Base-by-base conservation (phyloP, 1,140 invertebrate genomes). In the Drosophila busckii region DNA sequence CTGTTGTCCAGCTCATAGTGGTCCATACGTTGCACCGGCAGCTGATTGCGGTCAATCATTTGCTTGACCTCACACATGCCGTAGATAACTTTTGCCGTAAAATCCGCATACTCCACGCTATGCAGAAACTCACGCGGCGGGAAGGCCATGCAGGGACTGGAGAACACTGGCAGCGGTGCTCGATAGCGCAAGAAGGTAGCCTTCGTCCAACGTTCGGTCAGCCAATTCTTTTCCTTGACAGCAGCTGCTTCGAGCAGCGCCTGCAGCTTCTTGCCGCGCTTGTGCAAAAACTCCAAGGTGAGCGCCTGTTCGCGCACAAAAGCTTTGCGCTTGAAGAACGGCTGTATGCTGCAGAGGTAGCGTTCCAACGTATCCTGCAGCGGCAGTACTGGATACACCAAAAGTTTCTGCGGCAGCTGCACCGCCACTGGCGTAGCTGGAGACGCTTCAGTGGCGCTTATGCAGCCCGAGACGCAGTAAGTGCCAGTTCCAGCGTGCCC, bases 1-100 rank as follows among this genome's bases (percentile, higher is more conserved):
- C 90, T 90, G 94, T 97, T 98, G 84, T 97, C 96, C 34, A 97
- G 86, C 0, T 92, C 91, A 54, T 89, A 90, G 62, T 93, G 91
- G 1, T 94, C 94, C 88, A 94, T 91, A 86, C 90, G 92, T 76
- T 96, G 94, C 44, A 91, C 88, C 9, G 94, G 90, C 17, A 96
- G 91, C 83, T 92, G 88, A 35, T 93, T 89, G 46, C 91, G 87
- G 78, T 94, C 93, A 46, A 95, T 90, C 40, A 92, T 73, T 8
- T 84, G 56, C 85, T 95, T 93, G 71, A 93, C 95, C 41, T 92
- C 89, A 17, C 92, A 87, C 31, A 92, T 90, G 23, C 90, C 93
- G 32, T 90, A 83, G 46, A 95, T 90, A 0, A 93, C 87, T 82
- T 92, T 91, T 1, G 94, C 92, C 8, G 93, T 91, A 89, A 91